Base-by-base conservation (phyloP, 2,797 vertebrate species). In the Hemibagrus guttatus region DNA sequence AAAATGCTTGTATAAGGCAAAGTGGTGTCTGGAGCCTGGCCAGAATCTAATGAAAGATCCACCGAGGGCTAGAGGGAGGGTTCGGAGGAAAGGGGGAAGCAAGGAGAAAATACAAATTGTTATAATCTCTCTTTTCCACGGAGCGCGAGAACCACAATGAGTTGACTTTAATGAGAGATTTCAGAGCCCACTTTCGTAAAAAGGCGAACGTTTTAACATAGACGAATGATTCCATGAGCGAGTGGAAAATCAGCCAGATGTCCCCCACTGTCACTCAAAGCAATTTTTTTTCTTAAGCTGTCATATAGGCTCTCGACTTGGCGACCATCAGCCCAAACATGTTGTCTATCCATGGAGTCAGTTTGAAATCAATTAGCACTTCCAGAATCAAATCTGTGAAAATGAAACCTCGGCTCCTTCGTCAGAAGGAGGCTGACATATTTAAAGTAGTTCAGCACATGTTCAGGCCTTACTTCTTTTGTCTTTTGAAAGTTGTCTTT, bases 1-100 rank as follows among this genome's bases (percentile, higher is more conserved):
- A 95, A 86, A 95, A 91, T 94, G 93, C 93, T 94, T 94, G 93
- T 93, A 94, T 90, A 90, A 93, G 93, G 92, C 92, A 93, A 94
- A 92, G 92, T 92, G 87, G 86, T 80, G 90, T 91, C 93, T 95
- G 95, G 95, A 95, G 88, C 88, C 58, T 72, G 16, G 95, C 95
- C 95, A 96, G 92, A 80, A 89, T 91, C 91, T 95, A 94, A 95
- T 95, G 93, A 95, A 94, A 94, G 93, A 93, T 94, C 93, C 92
- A 93, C 92, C 93, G 89, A 92, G 92, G 91, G 89, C 90, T 79
- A 3, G 56, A 87, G 86, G 91, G 88, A 46, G 89, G 90, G 78
- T 68, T 76, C 12, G 17, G 71, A 69, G 58, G 69, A 61, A 54
- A 83, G 31, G 56, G 11, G 66, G 46, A 49, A 81, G 76, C 23